A percentile compares a stretch with the other conserved stretches of the same genome.
phyloP scores from a whole-genome alignment of 2,797 vertebrate genomes.

The Spinus olivaceus region DNA sequence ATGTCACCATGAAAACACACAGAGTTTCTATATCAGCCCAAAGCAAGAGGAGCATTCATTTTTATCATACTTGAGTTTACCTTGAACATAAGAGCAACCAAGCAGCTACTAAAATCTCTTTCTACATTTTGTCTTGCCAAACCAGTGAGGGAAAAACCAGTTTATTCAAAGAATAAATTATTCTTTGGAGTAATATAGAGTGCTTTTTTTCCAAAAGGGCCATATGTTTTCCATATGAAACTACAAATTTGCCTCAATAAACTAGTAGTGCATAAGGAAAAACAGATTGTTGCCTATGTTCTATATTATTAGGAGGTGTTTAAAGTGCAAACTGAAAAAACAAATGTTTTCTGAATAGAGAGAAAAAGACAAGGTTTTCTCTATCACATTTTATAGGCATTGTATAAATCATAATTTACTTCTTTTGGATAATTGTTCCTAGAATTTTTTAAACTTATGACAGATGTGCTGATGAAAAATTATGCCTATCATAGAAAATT shows the following conservation, averaged over 20 bases:
- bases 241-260: background rate
- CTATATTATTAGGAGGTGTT: background rate
- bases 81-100: background rate
- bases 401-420: slow-evolving; percentile 52
- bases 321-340: background rate
- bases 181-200: background rate
- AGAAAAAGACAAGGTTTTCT: background rate
- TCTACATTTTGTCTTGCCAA: background rate
- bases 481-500: slow-evolving; percentile 65
- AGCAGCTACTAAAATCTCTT: background rate
- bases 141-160: accelerated
- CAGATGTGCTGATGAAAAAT: slow-evolving; percentile 74
- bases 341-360: background rate
- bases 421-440: slow-evolving; percentile 52
- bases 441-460: slow-evolving; percentile 42
- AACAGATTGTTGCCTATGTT: background rate
- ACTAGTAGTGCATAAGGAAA: background rate
- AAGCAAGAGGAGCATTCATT: background rate
- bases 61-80: accelerated
- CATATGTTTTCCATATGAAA: background rate
- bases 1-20: background rate
- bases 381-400: background rate
- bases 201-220: background rate
- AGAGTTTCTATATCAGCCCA: background rate
- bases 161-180: background rate